Evolutionary conservation across 2,888 invertebrate genomes (phyloP), one percentile per base, ranked within the genome.

Genomic region (Sympetrum striolatum): DNA sequence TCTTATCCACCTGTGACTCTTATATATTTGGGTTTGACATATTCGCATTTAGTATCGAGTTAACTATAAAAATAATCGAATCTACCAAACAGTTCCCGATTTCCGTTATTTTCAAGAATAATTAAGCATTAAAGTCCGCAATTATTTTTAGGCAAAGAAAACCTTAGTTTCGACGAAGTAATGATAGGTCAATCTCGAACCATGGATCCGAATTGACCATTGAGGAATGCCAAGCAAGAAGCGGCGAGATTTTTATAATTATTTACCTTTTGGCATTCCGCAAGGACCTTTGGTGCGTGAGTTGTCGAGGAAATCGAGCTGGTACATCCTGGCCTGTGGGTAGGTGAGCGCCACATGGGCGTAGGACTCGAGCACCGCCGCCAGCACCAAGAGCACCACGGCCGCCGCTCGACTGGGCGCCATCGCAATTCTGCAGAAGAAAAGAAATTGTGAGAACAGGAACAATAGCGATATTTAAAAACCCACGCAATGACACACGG

Each of bases 181-280:
- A 39, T n/a, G n/a, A 39, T 39, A 39, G 10, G 10, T 44, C 44
- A 44, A 44, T 8, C 44, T 39, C n/a, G 79, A 25, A 14, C 1
- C 6, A 22, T 14, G 25, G 14, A 79, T 31, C 3, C 2, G 12
- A 31, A 79, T 31, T 3, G 44, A 10, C 44, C 44, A 80, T 31
- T 35, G 80, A 80, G 35, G 31, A 80, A 15, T 5, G 4, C 14
- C 12, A 4, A 35, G 2, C 35, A 15, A 14, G 6, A 35, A 35
- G 80, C 39, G 2, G 37, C 15, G 18, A 80, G 39, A 22, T 86
- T 44, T 44, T 44, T 10, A 22, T 6, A 90, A 80, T 31, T 80
- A 93, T 95, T 95, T 94, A 98, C 98, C 98, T 96, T 97, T 97
- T 39, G 98, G 98, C 97, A 98, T 98, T 92, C 99, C 99, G 94